Base-by-base conservation (phyloP, 2,888 invertebrate genomes). In the Campoplex capitator region DNA sequence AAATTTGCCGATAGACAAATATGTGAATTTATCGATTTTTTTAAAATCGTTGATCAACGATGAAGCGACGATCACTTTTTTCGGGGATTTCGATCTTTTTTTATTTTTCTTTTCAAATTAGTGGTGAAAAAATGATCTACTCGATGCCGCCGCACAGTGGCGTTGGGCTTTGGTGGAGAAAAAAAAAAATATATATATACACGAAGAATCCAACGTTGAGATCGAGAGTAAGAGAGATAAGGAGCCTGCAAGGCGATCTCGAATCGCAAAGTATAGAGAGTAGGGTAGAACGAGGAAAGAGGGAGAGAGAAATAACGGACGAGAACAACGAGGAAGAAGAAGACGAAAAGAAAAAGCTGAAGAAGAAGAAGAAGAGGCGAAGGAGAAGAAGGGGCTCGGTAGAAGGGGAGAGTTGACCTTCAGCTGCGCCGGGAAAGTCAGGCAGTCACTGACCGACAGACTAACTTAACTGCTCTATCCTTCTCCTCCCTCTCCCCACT, bases 381-480 rank as follows among this genome's bases (percentile, higher is more conserved):
- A 68, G 68, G 67, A 18, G 67, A 74, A 51, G 77, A 85, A 83
- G 81, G 67, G 62, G 83, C 82, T 77, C 87, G 78, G 84, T 89
- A 91, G 92, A 92, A 91, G 92, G 92, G 93, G 92, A 92, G 92
- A 93, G 92, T 93, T 93, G 93, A 94, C 93, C 93, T 94, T 94
- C 93, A 94, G 92, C 93, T 91, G 92, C 91, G 94, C 92, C 94
- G 93, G 94, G 94, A 94, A 94, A 94, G 94, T 93, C 94, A 93
- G 93, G 92, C 94, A 93, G 93, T 94, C 94, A 94, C 94, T 94
- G 94, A 94, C 94, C 94, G 94, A 93, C 94, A 93, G 94, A 94
- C 94, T 94, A 93, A 94, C 94, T 93, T 94, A 93, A 93, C 93
- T 92, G 92, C 93, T 93, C 93, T 93, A 92, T 93, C 93, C 92